These are phyloP conservation scores for Montipora cactus DNA, from an alignment of 64 coral and sea anemone species.

Conservation along the genomic window DNA sequence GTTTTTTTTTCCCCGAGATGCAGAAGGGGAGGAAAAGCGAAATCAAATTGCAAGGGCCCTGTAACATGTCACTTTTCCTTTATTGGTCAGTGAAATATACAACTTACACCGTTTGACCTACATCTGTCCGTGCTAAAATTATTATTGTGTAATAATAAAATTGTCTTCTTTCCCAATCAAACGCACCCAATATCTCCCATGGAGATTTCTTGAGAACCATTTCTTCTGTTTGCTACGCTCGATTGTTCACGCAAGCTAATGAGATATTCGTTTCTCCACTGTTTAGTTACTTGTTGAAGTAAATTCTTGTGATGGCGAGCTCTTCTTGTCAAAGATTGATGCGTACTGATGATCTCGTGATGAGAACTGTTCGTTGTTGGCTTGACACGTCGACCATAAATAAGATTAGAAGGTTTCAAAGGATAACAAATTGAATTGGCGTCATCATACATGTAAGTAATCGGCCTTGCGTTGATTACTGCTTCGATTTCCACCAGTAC, in stretches of 20 bases:
- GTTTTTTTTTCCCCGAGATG: conserved; percentile 36
- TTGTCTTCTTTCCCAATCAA: neutral
- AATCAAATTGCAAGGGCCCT: conserved; percentile 55
- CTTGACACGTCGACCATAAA: conserved; percentile 47
- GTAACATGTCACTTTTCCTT: conserved; percentile 27
- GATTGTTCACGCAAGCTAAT: conserved; percentile 30
- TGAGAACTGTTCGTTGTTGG: conserved; percentile 4
- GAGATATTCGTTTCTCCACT: conserved; percentile 56
- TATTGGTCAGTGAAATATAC: conserved; percentile 45
- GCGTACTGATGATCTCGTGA: conserved; percentile 59
- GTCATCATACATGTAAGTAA: conserved; percentile 49
- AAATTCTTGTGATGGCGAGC: conserved; percentile 45
- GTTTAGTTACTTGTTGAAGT: conserved; percentile 49
- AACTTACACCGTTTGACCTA: conserved; percentile 53
- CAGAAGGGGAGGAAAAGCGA: conserved; percentile 40
- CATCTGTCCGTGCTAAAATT: conserved; percentile 40
- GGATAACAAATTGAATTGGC: conserved; percentile 42
- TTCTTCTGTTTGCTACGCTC: neutral
- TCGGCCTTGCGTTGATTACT: conserved; percentile 43
- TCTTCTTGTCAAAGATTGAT: conserved; percentile 53
- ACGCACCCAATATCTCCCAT: neutral
- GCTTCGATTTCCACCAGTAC: conserved; percentile 36
- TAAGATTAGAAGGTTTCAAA: conserved; percentile 44
- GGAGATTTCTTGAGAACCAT: conserved; percentile 5
- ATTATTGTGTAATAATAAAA: conserved; percentile 53